Percentiles rank a stretch among this genome's conserved stretches.
Conservation (phyloP, 2,888 invertebrate species). For the Scaptodrosophila latifasciaeformis region DNA sequence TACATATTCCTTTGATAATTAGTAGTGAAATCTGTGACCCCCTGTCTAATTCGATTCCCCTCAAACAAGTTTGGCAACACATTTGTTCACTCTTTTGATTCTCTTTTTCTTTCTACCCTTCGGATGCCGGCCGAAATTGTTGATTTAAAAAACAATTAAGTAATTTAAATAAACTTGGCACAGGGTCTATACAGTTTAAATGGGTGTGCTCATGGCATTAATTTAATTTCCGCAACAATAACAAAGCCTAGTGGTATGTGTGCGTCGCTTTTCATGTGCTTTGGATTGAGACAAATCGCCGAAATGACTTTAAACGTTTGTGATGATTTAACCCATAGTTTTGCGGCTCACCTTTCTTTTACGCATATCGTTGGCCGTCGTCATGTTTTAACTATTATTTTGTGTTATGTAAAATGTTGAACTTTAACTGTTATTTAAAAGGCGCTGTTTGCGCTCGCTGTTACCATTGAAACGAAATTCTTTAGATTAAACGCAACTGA, state of each 20-base stretch:
- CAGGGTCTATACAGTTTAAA: conserved; percentile 5
- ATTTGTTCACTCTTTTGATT: too few species aligned
- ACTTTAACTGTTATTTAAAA: conserved; percentile 15
- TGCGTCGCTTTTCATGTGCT: too few species aligned
- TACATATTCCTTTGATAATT: too few species aligned
- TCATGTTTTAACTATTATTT: conserved; percentile 36
- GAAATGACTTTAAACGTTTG: conserved; percentile 38
- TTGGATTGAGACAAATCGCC: conserved; percentile 8
- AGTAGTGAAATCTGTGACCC: too few species aligned
- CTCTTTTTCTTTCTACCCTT: not conserved
- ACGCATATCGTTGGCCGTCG: conserved; percentile 66
- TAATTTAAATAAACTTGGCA: conserved; percentile 36
- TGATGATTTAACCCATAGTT: too few species aligned
- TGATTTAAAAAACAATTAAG: conserved; percentile 18
- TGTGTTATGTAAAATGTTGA: conserved; percentile 19
- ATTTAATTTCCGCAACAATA: conserved; percentile 24
- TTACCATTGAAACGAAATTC: too few species aligned
- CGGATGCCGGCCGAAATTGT: conserved; percentile 1
- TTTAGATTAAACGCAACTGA: too few species aligned
- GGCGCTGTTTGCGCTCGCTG: too few species aligned
- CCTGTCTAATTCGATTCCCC: too few species aligned
- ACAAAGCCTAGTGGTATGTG: not conserved
- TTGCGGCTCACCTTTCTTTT: conserved; percentile 72
- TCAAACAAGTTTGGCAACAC: conserved; percentile 4
- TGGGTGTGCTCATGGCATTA: not conserved